A percentile compares a stretch with the other conserved stretches of the same genome.
Evolutionary conservation across 1,140 invertebrate species (phyloP).

Genomic region (Drosophila ironensis): DNA sequence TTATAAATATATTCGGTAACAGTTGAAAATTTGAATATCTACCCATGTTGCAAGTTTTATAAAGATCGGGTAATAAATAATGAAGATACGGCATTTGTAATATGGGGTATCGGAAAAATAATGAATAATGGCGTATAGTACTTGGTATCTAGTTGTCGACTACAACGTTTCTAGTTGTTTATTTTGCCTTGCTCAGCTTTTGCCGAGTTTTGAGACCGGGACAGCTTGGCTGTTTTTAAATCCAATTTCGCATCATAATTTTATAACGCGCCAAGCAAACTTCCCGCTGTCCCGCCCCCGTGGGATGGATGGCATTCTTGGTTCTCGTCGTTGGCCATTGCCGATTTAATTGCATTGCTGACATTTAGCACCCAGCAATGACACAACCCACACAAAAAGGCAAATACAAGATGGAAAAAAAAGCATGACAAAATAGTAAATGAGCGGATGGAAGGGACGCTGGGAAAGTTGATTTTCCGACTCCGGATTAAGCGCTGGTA

Average conservation of each 20-base stretch:
- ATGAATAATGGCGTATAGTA: too few relatives aligned
- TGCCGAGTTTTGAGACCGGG: constrained; percentile 9
- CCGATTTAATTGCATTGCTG: constrained; percentile 78
- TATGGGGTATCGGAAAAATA: too few relatives aligned
- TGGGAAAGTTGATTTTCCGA: constrained; percentile 8
- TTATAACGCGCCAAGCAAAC: constrained; percentile 53
- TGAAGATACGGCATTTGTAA: too few relatives aligned
- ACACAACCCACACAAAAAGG: constrained; percentile 20
- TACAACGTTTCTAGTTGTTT: too few relatives aligned
- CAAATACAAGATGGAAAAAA: not conserved
- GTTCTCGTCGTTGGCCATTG: constrained; percentile 44
- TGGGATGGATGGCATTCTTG: not conserved
- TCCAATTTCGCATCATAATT: constrained; percentile 76
- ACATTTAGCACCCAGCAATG: constrained; percentile 66
- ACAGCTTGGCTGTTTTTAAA: constrained; percentile 57
- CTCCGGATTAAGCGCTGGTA: not conserved
- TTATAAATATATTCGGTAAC: too few relatives aligned
- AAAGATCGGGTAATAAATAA: too few relatives aligned
- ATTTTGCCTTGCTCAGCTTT: constrained; percentile 6
- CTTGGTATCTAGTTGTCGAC: too few relatives aligned
- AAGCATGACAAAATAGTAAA: constrained; percentile 2
- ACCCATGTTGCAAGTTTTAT: too few relatives aligned
- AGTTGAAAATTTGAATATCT: too few relatives aligned
- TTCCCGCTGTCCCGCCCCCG: not conserved
- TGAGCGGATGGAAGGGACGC: not conserved